A percentile compares a stretch with the other conserved stretches of the same genome.
These are phyloP conservation scores for Diachasma alloeum DNA, from an alignment of 1,140 invertebrate genomes.

Conservation along the genomic window DNA sequence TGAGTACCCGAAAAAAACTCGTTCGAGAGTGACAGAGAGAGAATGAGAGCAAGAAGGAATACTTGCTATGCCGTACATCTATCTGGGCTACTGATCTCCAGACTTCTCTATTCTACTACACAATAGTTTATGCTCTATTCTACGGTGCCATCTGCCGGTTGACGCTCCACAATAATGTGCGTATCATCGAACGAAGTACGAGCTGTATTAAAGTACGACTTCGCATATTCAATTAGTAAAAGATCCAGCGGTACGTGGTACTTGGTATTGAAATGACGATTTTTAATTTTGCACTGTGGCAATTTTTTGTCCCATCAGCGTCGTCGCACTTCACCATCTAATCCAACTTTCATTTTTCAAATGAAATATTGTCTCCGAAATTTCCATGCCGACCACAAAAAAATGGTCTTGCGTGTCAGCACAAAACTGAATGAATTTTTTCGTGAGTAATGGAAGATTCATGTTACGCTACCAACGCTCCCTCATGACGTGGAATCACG, in stretches of 20 bases:
- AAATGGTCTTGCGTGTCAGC: not conserved
- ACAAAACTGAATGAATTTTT: not conserved
- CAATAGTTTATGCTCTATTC: not conserved
- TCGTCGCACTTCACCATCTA: no score
- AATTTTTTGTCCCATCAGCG: no score
- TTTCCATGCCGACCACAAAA: no score
- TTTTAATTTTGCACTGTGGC: no score
- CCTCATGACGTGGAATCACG: conserved; percentile 19
- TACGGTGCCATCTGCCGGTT: not conserved
- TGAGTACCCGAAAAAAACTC: not conserved
- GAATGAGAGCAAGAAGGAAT: not conserved
- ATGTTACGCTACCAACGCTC: not conserved
- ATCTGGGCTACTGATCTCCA: not conserved
- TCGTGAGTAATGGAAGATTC: conserved; percentile 15
- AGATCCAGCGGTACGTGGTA: not conserved
- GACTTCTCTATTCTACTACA: not conserved
- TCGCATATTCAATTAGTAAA: no score
- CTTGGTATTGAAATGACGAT: no score
- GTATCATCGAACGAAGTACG: not conserved
- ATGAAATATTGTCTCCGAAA: no score
- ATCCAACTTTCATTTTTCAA: no score
- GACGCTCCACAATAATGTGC: not conserved
- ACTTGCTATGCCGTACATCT: not conserved
- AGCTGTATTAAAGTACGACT: no score
- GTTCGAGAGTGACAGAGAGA: not conserved